A percentile compares a stretch with the other conserved stretches of the same genome.
Evolutionary conservation across 92 coral and sea anemone species (phyloP).

Genomic region (Pocillopora grandis): DNA sequence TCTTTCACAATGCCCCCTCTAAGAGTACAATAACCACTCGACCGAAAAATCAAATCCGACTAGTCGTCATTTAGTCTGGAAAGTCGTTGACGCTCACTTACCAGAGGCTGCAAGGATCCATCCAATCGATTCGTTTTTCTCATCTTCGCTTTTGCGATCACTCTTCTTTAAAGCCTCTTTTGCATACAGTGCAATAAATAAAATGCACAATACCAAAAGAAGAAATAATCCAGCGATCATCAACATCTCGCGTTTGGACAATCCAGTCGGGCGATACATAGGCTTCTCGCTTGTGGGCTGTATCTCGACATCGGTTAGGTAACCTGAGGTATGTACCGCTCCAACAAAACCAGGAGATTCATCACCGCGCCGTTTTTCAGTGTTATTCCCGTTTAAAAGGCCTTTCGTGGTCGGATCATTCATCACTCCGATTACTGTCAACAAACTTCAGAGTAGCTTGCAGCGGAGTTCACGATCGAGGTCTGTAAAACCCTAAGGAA

Average conservation of each 20-base stretch:
- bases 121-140: neutral
- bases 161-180: neutral
- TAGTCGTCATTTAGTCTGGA: too few relatives aligned
- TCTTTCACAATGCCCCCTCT: too few relatives aligned
- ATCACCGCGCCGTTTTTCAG: constrained; percentile 1
- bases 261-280: neutral
- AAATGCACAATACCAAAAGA: constrained; percentile 30
- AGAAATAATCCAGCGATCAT: constrained; percentile 34
- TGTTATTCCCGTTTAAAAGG: constrained; percentile 2
- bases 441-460: too few relatives aligned
- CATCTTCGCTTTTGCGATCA: neutral
- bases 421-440: neutral
- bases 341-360: constrained; percentile 23
- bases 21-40: too few relatives aligned
- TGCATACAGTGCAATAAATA: constrained; percentile 48
- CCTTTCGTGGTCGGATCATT: neutral
- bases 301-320: constrained; percentile 4
- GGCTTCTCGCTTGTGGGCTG: constrained; percentile 24
- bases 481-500: neutral
- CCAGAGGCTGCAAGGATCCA: constrained; percentile 5
- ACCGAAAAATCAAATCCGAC: too few relatives aligned
- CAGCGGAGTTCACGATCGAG: neutral
- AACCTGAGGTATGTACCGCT: neutral
- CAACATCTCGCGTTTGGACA: constrained; percentile 50
- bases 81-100: neutral